These are phyloP conservation scores for Aphidoletes aphidimyza DNA, from an alignment of 2,888 invertebrate species.

Conservation along the genomic window DNA sequence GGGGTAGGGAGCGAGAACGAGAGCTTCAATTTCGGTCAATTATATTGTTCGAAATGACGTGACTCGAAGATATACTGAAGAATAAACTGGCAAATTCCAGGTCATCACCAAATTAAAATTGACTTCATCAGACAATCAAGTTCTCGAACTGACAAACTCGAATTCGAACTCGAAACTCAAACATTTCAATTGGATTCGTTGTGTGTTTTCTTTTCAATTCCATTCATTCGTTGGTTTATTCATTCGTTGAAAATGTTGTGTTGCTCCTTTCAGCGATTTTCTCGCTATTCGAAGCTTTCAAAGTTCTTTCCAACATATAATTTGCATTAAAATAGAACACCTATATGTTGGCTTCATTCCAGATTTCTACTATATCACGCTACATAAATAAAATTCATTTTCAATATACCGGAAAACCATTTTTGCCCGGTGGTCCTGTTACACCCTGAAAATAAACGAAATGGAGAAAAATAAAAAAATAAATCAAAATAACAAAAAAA, in stretches of 20 bases:
- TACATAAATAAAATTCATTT: constrained; percentile 17
- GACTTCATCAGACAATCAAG: constrained; percentile 11
- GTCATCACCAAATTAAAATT: not conserved
- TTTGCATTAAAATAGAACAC: too few relatives aligned
- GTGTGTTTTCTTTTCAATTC: not conserved
- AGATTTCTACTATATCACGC: not conserved
- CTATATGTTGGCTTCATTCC: not conserved
- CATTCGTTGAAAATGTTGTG: too few relatives aligned
- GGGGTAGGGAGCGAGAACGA: too few relatives aligned
- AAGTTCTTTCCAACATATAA: too few relatives aligned
- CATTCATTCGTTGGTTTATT: not conserved
- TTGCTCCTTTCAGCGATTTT: too few relatives aligned
- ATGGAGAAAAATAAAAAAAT: constrained; percentile 60
- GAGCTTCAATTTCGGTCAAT: not conserved
- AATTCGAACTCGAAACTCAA: not conserved
- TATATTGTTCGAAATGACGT: not conserved
- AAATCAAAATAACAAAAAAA: constrained; percentile 60
- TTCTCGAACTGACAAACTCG: constrained; percentile 28
- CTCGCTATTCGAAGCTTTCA: too few relatives aligned
- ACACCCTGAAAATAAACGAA: constrained; percentile 74
- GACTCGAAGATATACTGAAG: not conserved
- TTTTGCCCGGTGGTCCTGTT: constrained; percentile 84
- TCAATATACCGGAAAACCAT: constrained; percentile 84
- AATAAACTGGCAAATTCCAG: not conserved
- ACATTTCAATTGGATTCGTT: too few relatives aligned